Conservation (phyloP, 2,888 invertebrate species). For the Electrophaes corylata region DNA sequence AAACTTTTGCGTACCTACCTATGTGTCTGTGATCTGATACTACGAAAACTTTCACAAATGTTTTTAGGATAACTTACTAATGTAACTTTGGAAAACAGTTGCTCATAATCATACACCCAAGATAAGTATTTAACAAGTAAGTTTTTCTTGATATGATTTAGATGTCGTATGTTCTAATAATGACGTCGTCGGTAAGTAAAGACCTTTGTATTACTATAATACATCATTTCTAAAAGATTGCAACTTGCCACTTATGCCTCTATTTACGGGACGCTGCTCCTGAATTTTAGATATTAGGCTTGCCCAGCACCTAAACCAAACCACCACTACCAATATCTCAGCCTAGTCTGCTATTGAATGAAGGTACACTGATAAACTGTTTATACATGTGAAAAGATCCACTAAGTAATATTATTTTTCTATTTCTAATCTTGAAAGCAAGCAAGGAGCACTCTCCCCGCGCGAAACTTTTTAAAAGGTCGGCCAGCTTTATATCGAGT, state of each 20-base stretch:
- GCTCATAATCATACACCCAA: background rate
- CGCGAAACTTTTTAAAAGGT: slow-evolving; percentile 9
- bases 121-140: background rate
- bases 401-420: slow-evolving; percentile 19
- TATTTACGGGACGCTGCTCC: too few species aligned
- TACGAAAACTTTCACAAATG: slow-evolving; percentile 14
- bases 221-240: too few species aligned
- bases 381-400: slow-evolving; percentile 7
- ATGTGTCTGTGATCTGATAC: slow-evolving; percentile 12
- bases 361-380: too few species aligned
- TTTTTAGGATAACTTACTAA: slow-evolving; percentile 6
- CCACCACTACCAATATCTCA: too few species aligned
- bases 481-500: background rate
- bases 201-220: too few species aligned
- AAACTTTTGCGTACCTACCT: slow-evolving; percentile 22
- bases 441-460: slow-evolving; percentile 6
- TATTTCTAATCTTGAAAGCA: slow-evolving; percentile 17
- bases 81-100: slow-evolving; percentile 1
- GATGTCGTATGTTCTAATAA: background rate
- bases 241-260: too few species aligned
- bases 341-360: background rate
- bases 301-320: too few species aligned
- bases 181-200: too few species aligned
- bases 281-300: too few species aligned
- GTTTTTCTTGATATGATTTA: background rate